Base-by-base conservation (phyloP, 1,140 invertebrate species). In the Trichomalopsis sarcophagae region DNA sequence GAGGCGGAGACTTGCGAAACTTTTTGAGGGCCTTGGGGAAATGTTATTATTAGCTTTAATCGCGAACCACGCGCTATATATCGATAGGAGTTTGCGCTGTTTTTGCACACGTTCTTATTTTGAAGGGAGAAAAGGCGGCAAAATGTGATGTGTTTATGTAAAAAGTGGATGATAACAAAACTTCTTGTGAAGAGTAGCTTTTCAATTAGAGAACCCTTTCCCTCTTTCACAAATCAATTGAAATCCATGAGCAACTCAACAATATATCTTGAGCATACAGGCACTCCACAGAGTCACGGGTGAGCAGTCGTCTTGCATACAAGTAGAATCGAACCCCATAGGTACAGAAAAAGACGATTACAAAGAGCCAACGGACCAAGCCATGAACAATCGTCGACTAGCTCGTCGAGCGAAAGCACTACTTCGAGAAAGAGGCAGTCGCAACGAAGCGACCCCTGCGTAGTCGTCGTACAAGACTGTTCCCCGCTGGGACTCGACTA, bases 21-120 rank as follows among this genome's bases (percentile, higher is more conserved):
- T 55, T 55, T 55, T 14, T 55, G 17, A 14, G 50, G 17, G 33
- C 50, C 27, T 62, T 21, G 30, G 55, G 50, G 62, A 33, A 79
- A 66, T 27, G 77, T 79, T 79, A 66, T 76, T 76, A 47, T 23
- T 76, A 44, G 50, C 14, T 76, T 76, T 27, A 17, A 76, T 79
- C 44, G 17, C 17, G 30, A 30, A 73, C 27, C n/a, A 7, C 69
- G 40, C 23, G 69, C 40, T 44, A 9, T 9, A 44, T 30, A 44
- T 30, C n/a, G 23, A 73, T 33, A 10, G 23, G 23, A 30, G 69
- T 30, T 30, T n/a, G 0, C 69, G 40, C 10, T 44, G 40, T 44
- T 9, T 10, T 44, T 7, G 40, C 40, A 44, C 40, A 44, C 33
- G 33, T 44, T 5, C 40, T 44, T 44, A 44, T 44, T 44, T 44